Conservation (phyloP, 2,797 vertebrate genomes). For the Threskiornis aethiopicus region DNA sequence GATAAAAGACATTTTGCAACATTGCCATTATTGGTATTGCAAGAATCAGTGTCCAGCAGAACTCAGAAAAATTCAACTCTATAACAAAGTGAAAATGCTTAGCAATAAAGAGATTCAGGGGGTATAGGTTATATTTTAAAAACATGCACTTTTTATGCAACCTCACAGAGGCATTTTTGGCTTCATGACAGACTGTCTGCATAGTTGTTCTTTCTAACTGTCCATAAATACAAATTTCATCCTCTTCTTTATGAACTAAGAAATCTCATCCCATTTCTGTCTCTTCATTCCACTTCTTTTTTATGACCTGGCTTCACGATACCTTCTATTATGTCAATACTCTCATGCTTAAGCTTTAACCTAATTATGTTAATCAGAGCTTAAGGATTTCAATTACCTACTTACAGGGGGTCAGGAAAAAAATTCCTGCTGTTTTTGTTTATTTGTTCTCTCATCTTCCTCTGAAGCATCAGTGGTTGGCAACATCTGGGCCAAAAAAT, state of each 20-base stretch:
- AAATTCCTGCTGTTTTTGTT: neutral
- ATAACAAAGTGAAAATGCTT: neutral
- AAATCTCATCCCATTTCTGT: neutral
- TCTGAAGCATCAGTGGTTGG: neutral
- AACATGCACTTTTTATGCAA: neutral
- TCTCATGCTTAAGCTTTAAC: neutral
- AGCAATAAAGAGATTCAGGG: neutral
- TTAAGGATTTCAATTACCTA: neutral
- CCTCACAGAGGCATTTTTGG: neutral
- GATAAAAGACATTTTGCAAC: neutral
- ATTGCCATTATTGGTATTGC: neutral
- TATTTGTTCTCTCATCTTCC: neutral
- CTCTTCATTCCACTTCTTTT: neutral
- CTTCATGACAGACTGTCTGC: neutral
- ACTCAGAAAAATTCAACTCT: neutral
- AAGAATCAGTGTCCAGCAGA: neutral
- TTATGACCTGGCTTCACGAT: neutral
- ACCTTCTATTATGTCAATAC: neutral
- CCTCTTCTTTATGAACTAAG: neutral
- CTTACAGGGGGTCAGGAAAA: neutral
- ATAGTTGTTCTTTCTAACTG: neutral
- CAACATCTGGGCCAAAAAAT: neutral
- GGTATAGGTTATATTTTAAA: neutral
- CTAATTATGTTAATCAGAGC: neutral
- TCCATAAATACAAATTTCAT: neutral